A percentile compares a stretch with the other conserved stretches of the same genome.
Evolutionary conservation across 2,888 invertebrate genomes (phyloP).

Genomic region (Barypeithes pellucidus): DNA sequence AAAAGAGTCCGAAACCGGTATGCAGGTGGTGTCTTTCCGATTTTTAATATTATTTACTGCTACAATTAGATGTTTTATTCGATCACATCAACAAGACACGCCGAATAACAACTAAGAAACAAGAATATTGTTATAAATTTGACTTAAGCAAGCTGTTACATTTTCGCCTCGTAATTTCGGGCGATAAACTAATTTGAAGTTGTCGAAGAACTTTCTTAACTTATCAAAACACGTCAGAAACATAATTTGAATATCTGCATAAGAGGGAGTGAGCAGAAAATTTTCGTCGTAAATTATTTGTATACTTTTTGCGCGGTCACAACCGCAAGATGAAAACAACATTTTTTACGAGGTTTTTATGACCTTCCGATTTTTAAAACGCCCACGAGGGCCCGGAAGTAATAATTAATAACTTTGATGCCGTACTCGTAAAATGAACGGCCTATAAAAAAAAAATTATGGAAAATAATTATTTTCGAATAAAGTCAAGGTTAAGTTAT

Average conservation of each 20-base stretch:
- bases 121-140: conserved; percentile 6
- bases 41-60: too few species aligned
- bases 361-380: conserved; percentile 3
- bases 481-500: neutral
- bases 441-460: neutral
- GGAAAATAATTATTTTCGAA: neutral
- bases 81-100: neutral
- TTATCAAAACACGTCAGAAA: conserved; percentile 24
- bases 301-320: neutral
- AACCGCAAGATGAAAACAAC: neutral
- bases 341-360: neutral
- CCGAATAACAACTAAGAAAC: conserved; percentile 1
- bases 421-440: neutral
- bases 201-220: conserved; percentile 30
- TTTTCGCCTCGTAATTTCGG: neutral
- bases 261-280: neutral
- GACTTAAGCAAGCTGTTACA: conserved; percentile 5
- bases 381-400: neutral
- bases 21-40: too few species aligned
- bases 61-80: neutral
- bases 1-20: too few species aligned
- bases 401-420: conserved; percentile 7
- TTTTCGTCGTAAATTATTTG: conserved; percentile 17
- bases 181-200: conserved; percentile 24
- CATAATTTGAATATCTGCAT: conserved; percentile 20